Percentiles rank a stretch among this genome's conserved stretches.
These are phyloP conservation scores for Malurus melanocephalus DNA, from an alignment of 2,113 vertebrate species.

Conservation along the genomic window DNA sequence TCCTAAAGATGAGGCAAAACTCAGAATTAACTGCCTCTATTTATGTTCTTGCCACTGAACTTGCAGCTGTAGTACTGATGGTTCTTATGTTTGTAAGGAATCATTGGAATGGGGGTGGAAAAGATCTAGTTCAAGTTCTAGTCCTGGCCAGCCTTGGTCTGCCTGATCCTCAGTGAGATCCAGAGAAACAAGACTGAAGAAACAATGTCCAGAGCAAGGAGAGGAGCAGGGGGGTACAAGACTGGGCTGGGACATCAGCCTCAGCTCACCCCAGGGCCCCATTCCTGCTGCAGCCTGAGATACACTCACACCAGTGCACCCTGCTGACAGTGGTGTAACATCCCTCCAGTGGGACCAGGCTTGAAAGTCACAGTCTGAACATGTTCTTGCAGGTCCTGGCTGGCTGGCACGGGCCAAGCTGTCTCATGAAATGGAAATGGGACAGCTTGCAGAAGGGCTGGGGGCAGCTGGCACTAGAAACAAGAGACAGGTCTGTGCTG, in stretches of 20 bases:
- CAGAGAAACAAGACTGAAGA: not conserved
- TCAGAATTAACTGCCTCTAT: not conserved
- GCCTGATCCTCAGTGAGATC: not conserved
- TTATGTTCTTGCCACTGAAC: not conserved
- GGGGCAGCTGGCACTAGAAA: not conserved
- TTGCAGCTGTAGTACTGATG: not conserved
- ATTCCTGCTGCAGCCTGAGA: not conserved
- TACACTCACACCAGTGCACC: not conserved
- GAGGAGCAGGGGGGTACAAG: not conserved
- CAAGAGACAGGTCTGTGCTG: not conserved
- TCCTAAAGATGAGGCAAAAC: not conserved
- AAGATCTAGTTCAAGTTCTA: not conserved
- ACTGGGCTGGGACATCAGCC: not conserved
- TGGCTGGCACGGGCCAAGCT: not conserved
- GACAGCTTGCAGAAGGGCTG: not conserved
- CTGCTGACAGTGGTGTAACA: rapidly evolving
- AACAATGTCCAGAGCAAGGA: not conserved
- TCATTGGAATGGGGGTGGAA: not conserved
- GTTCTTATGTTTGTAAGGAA: not conserved
- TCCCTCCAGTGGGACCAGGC: not conserved
- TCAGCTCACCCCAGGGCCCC: not conserved
- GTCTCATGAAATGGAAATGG: not conserved
- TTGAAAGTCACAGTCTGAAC: not conserved
- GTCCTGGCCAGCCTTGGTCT: not conserved
- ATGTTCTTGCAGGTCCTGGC: not conserved